Evolutionary conservation across 2,113 vertebrate species (phyloP).

Genomic region (Labeo catla): DNA sequence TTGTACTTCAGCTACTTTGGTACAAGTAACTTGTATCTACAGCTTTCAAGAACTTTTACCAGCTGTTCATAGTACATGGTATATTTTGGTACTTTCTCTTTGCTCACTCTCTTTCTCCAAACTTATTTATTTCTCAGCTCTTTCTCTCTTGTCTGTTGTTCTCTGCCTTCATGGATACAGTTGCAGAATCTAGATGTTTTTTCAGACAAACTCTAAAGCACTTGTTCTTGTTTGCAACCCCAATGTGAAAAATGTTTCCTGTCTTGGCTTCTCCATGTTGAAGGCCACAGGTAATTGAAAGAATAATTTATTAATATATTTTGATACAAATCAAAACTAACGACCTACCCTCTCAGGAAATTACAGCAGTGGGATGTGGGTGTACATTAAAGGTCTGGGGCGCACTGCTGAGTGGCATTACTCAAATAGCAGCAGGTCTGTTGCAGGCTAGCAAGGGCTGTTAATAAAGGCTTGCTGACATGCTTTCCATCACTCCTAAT

Average conservation of each 20-base stretch:
- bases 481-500: constrained; percentile 67
- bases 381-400: constrained; percentile 52
- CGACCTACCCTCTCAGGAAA: constrained; percentile 66
- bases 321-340: constrained; percentile 63
- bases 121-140: not conserved
- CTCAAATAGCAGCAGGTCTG: constrained; percentile 55
- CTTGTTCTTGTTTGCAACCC: constrained; percentile 12
- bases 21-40: not conserved
- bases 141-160: not conserved
- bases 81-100: not conserved
- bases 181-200: not conserved
- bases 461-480: constrained; percentile 66
- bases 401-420: constrained; percentile 49
- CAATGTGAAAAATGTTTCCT: constrained; percentile 31
- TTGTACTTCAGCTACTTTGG: not conserved
- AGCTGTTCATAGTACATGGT: not conserved
- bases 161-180: not conserved
- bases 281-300: constrained; percentile 61
- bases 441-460: constrained; percentile 52
- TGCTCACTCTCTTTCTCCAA: not conserved
- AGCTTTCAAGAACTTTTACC: not conserved
- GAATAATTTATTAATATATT: constrained; percentile 68
- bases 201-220: not conserved
- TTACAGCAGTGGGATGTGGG: constrained; percentile 53
- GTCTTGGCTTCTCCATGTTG: not conserved